Percentiles rank a stretch among this genome's conserved stretches.
phyloP scores from a whole-genome alignment of 2,113 vertebrate species.

The human (Homo sapiens) region GRCh38 chr7:76374001-76374500 shows the following conservation, averaged over 20 bases:
- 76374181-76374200: not conserved
- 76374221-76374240: not conserved
- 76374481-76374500: not conserved
- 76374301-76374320: not conserved
- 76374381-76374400: not conserved
- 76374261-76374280: not conserved
- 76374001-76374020: too few relatives aligned
- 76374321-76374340: not conserved
- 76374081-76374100: too few relatives aligned
- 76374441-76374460: accelerated
- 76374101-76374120: too few relatives aligned
- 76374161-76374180: not conserved
- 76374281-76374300: not conserved
- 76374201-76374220: not conserved
- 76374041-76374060: too few relatives aligned
- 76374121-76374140: not conserved
- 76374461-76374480: not conserved
- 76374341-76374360: not conserved
- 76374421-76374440: not conserved
- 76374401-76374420: not conserved
- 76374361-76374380: not conserved
- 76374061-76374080: too few relatives aligned
- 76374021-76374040: too few relatives aligned
- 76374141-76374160: not conserved
- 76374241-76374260: too few relatives aligned